Evolutionary conservation across 2,888 invertebrate genomes (phyloP).

Genomic region (Crossocerus cetratus): DNA sequence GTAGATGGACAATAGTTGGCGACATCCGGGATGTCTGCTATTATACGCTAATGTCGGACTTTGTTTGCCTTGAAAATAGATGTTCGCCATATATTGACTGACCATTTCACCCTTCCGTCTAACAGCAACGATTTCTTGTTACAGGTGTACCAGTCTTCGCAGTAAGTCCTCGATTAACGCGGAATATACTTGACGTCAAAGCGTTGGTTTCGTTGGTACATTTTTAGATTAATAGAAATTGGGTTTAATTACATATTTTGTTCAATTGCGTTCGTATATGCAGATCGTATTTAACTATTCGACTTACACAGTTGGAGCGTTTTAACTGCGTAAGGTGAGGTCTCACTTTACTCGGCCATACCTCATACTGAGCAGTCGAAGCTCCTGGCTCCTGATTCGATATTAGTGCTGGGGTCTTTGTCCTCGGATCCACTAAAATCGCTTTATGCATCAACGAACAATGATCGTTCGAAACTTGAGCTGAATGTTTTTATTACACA

Average conservation of each 20-base stretch:
- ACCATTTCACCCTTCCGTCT: constrained; percentile 14
- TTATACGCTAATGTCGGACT: constrained; percentile 61
- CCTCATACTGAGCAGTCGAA: background rate
- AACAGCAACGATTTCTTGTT: constrained; percentile 27
- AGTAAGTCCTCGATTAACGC: no score
- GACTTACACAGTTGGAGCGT: no score
- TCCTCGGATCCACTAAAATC: constrained; percentile 5
- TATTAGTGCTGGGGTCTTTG: no score
- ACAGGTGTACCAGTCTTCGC: background rate
- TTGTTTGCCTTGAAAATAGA: constrained; percentile 61
- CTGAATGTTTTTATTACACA: constrained; percentile 15
- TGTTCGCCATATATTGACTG: constrained; percentile 45
- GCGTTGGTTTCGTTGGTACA: no score
- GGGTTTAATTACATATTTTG: no score
- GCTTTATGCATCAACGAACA: constrained; percentile 25
- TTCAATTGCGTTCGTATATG: no score
- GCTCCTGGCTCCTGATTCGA: no score
- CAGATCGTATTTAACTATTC: no score
- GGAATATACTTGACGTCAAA: no score
- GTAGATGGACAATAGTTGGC: no score
- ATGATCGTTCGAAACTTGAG: constrained; percentile 17
- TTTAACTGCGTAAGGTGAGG: no score
- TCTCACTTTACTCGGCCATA: constrained; percentile 11
- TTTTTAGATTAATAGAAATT: no score
- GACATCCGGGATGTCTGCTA: constrained; percentile 18